Evolutionary conservation across 2,888 invertebrate genomes (phyloP).

Genomic region (Ypsolopha scabrella): DNA sequence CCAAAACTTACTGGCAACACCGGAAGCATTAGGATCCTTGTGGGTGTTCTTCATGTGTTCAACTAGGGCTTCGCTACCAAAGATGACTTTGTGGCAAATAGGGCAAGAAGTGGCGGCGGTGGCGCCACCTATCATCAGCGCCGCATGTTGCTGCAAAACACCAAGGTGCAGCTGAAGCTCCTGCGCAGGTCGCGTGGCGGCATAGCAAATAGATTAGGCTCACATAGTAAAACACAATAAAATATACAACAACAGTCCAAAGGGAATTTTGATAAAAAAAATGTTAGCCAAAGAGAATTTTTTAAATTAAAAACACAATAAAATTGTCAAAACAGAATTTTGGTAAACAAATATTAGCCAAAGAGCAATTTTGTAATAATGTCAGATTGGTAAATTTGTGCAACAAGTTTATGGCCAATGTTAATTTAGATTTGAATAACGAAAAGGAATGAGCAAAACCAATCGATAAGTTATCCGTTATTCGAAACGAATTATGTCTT

Average conservation of each 20-base stretch:
- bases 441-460: no score
- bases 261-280: constrained; percentile 33
- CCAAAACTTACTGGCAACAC: constrained; percentile 87
- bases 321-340: constrained; percentile 11
- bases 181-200: constrained; percentile 65
- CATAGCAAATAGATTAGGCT: constrained; percentile 41
- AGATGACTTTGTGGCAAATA: constrained; percentile 93
- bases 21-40: constrained; percentile 91
- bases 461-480: no score
- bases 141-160: constrained; percentile 96
- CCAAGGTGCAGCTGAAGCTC: constrained; percentile 93
- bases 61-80: constrained; percentile 92
- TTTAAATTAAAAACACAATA: constrained; percentile 6
- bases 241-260: constrained; percentile 20
- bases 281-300: constrained; percentile 26
- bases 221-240: constrained; percentile 16
- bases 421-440: no score
- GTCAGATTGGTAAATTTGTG: no score
- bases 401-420: no score
- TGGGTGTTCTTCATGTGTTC: constrained; percentile 97
- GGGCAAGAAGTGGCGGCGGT: constrained; percentile 92
- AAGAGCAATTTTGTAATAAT: no score
- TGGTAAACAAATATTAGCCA: background rate
- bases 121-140: constrained; percentile 90
- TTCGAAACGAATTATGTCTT: no score